Evolutionary conservation across 2,797 vertebrate species (phyloP), one percentile per base, ranked within the genome.

Genomic region (Coreius guichenoti): DNA sequence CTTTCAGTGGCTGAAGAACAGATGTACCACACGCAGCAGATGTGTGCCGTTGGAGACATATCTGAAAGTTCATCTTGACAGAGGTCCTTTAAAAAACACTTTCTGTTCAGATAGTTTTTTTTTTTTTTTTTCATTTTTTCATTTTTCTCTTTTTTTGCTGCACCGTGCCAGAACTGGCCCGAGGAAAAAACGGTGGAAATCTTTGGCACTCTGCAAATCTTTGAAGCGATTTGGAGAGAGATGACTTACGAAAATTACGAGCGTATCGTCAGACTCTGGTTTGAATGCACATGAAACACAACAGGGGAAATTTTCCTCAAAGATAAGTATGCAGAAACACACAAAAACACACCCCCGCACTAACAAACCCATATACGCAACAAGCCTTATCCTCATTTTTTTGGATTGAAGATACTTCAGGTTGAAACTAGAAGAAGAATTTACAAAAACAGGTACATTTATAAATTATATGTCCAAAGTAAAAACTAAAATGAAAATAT

Each of bases 201-300:
- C 90, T 94, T 93, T 95, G 94, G 94, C 95, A 93, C 89, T 87
- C 89, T 89, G 84, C 90, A 91, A 86, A 89, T 92, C 93, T 96
- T 95, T 96, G 95, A 96, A 95, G 95, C 88, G 89, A 94, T 95
- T 96, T 96, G 95, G 95, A 95, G 91, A 90, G 93, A 95, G 95
- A 96, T 96, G 94, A 95, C 94, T 95, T 95, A 89, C 81, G 81
- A 92, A 95, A 94, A 93, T 94, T 87, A 80, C 92, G 93, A 94
- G 93, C 92, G 94, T 90, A 90, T 91, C 92, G 89, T 81, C 92
- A 90, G 91, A 92, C 93, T 93, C 92, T 93, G 92, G 94, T 95
- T 94, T 95, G 94, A 95, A 94, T 90, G 91, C 93, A 93, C 94
- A 94, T 95, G 93, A 94, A 95, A 95, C 90, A 72, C 92, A 92